phyloP scores from a whole-genome alignment of 37 sponge, comb jelly and placozoan genomes.

The Axinella damicornis region DNA sequence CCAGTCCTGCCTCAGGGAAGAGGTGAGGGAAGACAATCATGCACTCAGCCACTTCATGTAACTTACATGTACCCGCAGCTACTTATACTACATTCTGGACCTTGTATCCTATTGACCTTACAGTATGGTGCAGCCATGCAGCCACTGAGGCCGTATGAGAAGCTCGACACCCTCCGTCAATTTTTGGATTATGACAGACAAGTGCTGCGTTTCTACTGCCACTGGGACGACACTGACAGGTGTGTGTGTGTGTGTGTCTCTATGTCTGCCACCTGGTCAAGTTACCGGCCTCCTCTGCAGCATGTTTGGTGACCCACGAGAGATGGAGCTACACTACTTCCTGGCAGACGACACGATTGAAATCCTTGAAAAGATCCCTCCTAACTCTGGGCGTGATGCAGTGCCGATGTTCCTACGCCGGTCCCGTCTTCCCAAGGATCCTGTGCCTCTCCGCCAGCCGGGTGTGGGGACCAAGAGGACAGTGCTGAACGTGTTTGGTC shows the following conservation, averaged over 20 bases:
- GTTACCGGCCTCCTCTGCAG: too few species aligned
- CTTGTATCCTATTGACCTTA: too few species aligned
- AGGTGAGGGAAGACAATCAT: too few species aligned
- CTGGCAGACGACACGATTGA: slow-evolving; percentile 98
- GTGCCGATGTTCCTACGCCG: slow-evolving; percentile 90
- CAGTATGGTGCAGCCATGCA: slow-evolving; percentile 90
- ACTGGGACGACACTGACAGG: slow-evolving; percentile 95
- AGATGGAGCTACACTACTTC: slow-evolving; percentile 94
- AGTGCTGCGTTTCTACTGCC: slow-evolving; percentile 92
- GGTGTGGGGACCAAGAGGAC: slow-evolving; percentile 92
- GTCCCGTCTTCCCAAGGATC: slow-evolving; percentile 79
- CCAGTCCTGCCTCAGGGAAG: slow-evolving; percentile 66
- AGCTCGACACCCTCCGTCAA: slow-evolving; percentile 87
- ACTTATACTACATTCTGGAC: too few species aligned
- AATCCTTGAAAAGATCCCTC: slow-evolving; percentile 84
- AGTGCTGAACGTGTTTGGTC: slow-evolving; percentile 98
- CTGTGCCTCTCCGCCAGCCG: slow-evolving; percentile 77
- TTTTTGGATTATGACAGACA: slow-evolving; percentile 95
- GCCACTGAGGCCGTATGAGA: slow-evolving; percentile 96
- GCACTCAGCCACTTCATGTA: too few species aligned
- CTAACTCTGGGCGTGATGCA: slow-evolving; percentile 95
- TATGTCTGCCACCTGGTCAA: too few species aligned
- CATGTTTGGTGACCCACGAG: slow-evolving; percentile 94
- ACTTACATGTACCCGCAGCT: too few species aligned
- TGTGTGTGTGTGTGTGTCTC: too few species aligned